Percentiles rank a stretch among this genome's conserved stretches.
Conservation (phyloP, 2,888 invertebrate species). For the Prostheceraeus crozeri region DNA sequence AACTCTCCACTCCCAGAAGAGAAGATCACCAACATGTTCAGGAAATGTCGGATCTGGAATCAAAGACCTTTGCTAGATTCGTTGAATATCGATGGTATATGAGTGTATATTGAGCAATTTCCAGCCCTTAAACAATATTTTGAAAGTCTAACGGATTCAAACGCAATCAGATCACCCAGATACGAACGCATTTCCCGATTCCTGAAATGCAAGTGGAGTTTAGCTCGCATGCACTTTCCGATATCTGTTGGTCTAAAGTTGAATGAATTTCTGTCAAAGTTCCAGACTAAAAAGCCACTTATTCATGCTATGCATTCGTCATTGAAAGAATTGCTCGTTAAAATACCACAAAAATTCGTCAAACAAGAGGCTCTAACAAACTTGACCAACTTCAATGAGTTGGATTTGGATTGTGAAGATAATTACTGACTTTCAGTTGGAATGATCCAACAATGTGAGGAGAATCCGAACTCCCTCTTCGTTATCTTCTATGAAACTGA, state of each 20-base stretch:
- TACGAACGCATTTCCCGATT: neutral
- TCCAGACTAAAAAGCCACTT: slow-evolving; percentile 16
- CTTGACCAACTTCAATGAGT: slow-evolving; percentile 5
- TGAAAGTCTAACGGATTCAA: too few species aligned
- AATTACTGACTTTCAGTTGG: too few species aligned
- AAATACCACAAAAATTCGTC: neutral
- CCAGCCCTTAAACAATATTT: neutral
- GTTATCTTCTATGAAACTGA: too few species aligned
- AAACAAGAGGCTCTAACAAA: too few species aligned
- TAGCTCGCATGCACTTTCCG: slow-evolving; percentile 11
- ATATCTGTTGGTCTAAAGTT: neutral
- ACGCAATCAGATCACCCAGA: too few species aligned
- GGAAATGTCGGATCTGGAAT: neutral
- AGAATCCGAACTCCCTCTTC: too few species aligned
- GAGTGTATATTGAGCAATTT: slow-evolving; percentile 13
- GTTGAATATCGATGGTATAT: slow-evolving; percentile 4
- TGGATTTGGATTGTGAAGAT: slow-evolving; percentile 19
- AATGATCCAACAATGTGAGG: too few species aligned
- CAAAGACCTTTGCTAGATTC: neutral
- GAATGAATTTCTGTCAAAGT: slow-evolving; percentile 1
- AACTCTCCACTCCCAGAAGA: neutral
- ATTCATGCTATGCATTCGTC: slow-evolving; percentile 14
- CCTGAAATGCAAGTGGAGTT: slow-evolving; percentile 2
- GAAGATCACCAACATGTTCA: slow-evolving; percentile 16
- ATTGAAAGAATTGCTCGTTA: neutral